These are phyloP conservation scores for Parauchenoglanis ngamensis DNA, from an alignment of 2,797 vertebrate species.

Conservation along the genomic window DNA sequence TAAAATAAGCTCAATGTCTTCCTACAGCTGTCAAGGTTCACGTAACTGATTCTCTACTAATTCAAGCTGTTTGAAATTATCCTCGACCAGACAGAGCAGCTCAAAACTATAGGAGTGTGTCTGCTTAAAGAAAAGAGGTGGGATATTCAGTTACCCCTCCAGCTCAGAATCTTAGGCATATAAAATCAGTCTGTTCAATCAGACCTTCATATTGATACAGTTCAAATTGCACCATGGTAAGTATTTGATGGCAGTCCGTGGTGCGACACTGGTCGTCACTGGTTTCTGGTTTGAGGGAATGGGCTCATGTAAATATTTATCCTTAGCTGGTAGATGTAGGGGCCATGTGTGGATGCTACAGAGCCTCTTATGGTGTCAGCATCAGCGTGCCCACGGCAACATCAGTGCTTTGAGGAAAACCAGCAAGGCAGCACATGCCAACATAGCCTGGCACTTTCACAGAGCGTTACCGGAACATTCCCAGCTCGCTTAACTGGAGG, in stretches of 20 bases:
- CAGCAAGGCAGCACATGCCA: conserved; percentile 49
- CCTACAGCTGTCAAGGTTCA: conserved; percentile 28
- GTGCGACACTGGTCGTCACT: conserved; percentile 41
- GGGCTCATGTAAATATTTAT: conserved; percentile 61
- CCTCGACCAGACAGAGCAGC: not conserved
- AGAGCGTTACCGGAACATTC: conserved; percentile 43
- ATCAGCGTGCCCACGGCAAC: conserved; percentile 50
- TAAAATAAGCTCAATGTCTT: not conserved
- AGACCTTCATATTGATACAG: not conserved
- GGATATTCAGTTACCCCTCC: not conserved
- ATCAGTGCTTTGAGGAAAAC: conserved; percentile 54
- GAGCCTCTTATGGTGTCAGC: conserved; percentile 60
- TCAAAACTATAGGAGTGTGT: not conserved
- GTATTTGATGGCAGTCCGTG: conserved; percentile 18
- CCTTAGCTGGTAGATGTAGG: conserved; percentile 34
- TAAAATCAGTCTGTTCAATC: not conserved
- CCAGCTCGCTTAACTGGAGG: conserved; percentile 38
- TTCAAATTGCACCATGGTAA: not conserved
- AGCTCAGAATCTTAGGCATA: not conserved
- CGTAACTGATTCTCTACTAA: not conserved
- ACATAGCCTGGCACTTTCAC: conserved; percentile 41
- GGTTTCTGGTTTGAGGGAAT: conserved; percentile 46
- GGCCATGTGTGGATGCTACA: conserved; percentile 42
- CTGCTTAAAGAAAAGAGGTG: not conserved
- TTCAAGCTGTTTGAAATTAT: not conserved